Evolutionary conservation across 2,888 invertebrate species (phyloP), one percentile per base, ranked within the genome.

Genomic region (Eupithecia vulgata): DNA sequence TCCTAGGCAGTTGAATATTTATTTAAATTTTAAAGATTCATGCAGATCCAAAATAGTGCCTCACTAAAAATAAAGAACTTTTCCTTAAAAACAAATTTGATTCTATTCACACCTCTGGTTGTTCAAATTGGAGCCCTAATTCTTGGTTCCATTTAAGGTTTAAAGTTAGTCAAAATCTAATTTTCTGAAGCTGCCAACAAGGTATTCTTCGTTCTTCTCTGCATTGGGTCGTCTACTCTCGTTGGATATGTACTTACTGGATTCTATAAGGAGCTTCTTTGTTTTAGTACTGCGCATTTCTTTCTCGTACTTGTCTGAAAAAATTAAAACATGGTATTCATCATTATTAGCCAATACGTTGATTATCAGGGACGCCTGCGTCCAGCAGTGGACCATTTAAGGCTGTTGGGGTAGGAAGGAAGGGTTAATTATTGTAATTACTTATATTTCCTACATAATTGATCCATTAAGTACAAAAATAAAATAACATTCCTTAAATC

Each of bases 181-280:
- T 79, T 91, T 90, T 71, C 91, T 91, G 64, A 93, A 93, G 0
- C 91, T 88, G 6, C 93, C 93, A 0, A 85, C 87, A 52, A 93
- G 78, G 45, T 81, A 87, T 8, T 91, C 90, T 70, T 91, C 90
- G n/a, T 89, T 84, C 37, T 83, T 86, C 34, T 84, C 82, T 8
- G 81, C 77, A 1, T 85, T 85, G 0, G 88, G 87, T 73, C 93
- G 82, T 73, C 86, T 86, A 67, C 78, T 86, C 78, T 93, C 93
- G 67, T 93, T 84, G 1, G 93, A 92, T 1, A 90, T 80, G 74
- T 88, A 83, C 59, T 88, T 88, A 76, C 88, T 87, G 13, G 85
- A 81, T 52, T 88, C 87, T 67, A 88, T 72, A 21, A 93, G 78
- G 37, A 81, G 83, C 34, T 88, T 83, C 74, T 87, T 91, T 0